Evolutionary conservation across 2,888 invertebrate species (phyloP).

Genomic region (Ophonus ardosiacus): DNA sequence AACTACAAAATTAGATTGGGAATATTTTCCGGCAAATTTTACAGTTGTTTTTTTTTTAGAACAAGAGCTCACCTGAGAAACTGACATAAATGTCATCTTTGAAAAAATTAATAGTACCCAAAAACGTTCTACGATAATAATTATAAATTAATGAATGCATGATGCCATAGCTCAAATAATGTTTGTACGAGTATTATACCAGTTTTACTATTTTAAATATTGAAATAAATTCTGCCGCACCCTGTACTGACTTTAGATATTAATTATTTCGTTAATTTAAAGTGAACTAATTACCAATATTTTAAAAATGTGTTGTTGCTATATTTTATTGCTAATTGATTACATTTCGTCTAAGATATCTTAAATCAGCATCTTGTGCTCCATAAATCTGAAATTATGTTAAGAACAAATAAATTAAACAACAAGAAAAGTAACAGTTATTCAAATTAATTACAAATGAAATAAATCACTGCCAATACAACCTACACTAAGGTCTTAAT

Average conservation of each 20-base stretch:
- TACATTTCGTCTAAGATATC: conserved; percentile 7
- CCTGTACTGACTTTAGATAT: neutral
- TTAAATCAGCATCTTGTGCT: conserved; percentile 31
- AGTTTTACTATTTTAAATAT: too few relatives aligned
- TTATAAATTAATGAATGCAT: too few relatives aligned
- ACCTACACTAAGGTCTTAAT: conserved; percentile 41
- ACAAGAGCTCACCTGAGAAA: too few relatives aligned
- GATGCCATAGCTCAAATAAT: too few relatives aligned
- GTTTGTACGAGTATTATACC: too few relatives aligned
- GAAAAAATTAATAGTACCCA: too few relatives aligned
- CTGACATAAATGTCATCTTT: too few relatives aligned
- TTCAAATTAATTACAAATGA: conserved; percentile 47
- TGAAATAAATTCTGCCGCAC: neutral
- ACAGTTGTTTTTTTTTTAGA: too few relatives aligned
- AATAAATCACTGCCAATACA: conserved; percentile 33
- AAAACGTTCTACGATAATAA: too few relatives aligned
- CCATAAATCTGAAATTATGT: conserved; percentile 44
- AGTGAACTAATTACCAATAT: neutral
- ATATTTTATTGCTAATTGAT: conserved; percentile 5
- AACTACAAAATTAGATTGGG: too few relatives aligned
- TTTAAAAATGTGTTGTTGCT: neutral
- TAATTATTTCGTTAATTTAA: neutral
- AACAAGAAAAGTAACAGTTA: conserved; percentile 52
- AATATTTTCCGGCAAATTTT: too few relatives aligned
- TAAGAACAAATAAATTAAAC: conserved; percentile 37